Percentiles rank a stretch among this genome's conserved stretches.
Evolutionary conservation across 2,113 vertebrate genomes (phyloP).

Genomic region (Apus apus): DNA sequence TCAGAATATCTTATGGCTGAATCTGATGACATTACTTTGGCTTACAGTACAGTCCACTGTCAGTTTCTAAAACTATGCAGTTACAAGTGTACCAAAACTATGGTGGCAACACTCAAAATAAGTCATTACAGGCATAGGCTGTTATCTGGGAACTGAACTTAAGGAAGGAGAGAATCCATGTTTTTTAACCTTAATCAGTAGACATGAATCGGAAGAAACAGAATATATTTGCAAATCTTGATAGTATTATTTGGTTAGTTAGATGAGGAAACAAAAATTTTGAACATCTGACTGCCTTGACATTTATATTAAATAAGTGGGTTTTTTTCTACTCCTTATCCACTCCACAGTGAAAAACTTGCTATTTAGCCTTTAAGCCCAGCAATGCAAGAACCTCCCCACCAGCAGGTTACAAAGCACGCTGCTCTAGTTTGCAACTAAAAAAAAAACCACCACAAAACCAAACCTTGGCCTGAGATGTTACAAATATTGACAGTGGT

Average conservation of each 20-base stretch:
- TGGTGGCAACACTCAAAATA: neutral
- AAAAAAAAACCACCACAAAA: neutral
- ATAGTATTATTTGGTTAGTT: neutral
- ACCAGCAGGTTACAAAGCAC: neutral
- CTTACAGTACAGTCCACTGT: neutral
- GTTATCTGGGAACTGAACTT: neutral
- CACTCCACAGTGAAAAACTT: neutral
- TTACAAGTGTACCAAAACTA: neutral
- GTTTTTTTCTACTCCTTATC: neutral
- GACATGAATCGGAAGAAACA: neutral
- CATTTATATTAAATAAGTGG: neutral
- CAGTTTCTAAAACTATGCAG: neutral
- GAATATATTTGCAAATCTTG: neutral
- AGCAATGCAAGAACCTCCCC: neutral
- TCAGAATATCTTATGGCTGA: neutral
- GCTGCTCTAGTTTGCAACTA: neutral
- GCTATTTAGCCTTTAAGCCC: neutral
- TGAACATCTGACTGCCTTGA: neutral
- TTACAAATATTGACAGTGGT: slow-evolving; percentile 39
- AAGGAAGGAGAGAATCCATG: neutral
- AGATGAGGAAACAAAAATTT: neutral
- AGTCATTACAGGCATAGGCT: neutral
- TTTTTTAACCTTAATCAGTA: neutral
- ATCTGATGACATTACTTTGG: neutral
- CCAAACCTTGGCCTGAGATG: slow-evolving; percentile 20